These are phyloP conservation scores for Caenorhabditis japonica DNA, from an alignment of 2,888 invertebrate species.

Conservation along the genomic window DNA sequence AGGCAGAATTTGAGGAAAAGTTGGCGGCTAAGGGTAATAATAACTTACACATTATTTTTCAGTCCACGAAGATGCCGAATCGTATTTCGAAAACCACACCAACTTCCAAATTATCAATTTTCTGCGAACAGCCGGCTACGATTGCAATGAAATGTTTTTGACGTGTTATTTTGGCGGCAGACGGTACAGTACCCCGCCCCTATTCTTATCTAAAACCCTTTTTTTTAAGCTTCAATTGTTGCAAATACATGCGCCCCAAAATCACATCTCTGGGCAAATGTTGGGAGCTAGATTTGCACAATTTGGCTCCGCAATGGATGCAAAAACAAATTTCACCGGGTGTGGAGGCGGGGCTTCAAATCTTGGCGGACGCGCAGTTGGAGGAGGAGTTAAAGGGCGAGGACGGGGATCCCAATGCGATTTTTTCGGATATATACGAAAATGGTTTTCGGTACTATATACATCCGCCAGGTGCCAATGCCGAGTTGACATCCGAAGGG, in stretches of 20 bases:
- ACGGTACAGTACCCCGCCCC: conserved; percentile 38
- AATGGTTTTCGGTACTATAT: conserved; percentile 73
- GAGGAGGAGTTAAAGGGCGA: conserved; percentile 64
- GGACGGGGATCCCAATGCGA: conserved; percentile 45
- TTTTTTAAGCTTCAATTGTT: conserved; percentile 59
- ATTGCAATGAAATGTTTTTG: conserved; percentile 66
- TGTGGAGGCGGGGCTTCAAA: conserved; percentile 68
- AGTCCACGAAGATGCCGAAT: conserved; percentile 50
- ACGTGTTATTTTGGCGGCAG: conserved; percentile 68
- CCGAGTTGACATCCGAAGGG: conserved; percentile 69
- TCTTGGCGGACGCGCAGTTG: conserved; percentile 65
- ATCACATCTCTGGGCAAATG: conserved; percentile 73
- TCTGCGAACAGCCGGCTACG: conserved; percentile 61
- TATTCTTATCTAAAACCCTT: not conserved
- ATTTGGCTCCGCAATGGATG: conserved; percentile 65
- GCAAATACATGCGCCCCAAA: conserved; percentile 66
- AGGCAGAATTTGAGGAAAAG: conserved; percentile 32
- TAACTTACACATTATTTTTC: too few relatives aligned
- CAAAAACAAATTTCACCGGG: conserved; percentile 69
- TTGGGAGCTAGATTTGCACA: conserved; percentile 63
- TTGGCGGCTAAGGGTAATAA: conserved; percentile 8
- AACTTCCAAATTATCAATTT: conserved; percentile 58
- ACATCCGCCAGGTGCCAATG: conserved; percentile 61
- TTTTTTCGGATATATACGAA: conserved; percentile 67
- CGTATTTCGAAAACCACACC: conserved; percentile 52